Conservation (phyloP, 2,888 invertebrate genomes). For the Linyphia triangularis region DNA sequence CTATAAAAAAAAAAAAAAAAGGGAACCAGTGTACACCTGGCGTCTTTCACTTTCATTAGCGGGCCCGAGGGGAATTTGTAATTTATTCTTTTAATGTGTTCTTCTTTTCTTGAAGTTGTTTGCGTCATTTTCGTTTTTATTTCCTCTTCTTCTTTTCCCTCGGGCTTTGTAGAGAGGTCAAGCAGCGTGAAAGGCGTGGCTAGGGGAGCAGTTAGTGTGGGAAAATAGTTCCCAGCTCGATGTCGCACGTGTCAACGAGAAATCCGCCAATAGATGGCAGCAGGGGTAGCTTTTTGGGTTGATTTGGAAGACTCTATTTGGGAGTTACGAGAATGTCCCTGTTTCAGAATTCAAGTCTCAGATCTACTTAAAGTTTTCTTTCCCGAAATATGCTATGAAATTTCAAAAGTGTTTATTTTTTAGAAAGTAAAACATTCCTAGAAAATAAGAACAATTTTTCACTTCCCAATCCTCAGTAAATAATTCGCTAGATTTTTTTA, state of each 20-base stretch:
- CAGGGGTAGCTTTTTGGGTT: conserved; percentile 40
- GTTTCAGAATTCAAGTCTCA: too few species aligned
- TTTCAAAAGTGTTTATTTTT: too few species aligned
- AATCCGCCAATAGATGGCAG: conserved; percentile 51
- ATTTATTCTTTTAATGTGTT: conserved; percentile 39
- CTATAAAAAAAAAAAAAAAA: conserved; percentile 5
- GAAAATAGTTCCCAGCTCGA: conserved; percentile 34
- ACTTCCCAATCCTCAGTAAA: too few species aligned
- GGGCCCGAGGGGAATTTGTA: conserved; percentile 29
- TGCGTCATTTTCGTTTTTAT: conserved; percentile 9
- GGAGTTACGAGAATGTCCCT: too few species aligned
- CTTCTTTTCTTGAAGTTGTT: conserved; percentile 14
- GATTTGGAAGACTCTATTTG: not conserved
- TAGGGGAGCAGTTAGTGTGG: conserved; percentile 37
- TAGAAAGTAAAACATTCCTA: too few species aligned
- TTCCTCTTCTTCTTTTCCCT: not conserved
- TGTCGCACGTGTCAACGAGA: conserved; percentile 26
- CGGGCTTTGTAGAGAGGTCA: conserved; percentile 52
- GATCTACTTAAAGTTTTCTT: too few species aligned
- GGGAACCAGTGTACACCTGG: conserved; percentile 56
- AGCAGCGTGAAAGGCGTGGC: conserved; percentile 49
- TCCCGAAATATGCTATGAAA: too few species aligned
- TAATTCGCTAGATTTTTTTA: too few species aligned
- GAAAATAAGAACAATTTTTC: too few species aligned
- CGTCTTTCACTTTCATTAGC: conserved; percentile 67